Base-by-base conservation (phyloP, 2,888 invertebrate genomes). In the Eilema depressum region DNA sequence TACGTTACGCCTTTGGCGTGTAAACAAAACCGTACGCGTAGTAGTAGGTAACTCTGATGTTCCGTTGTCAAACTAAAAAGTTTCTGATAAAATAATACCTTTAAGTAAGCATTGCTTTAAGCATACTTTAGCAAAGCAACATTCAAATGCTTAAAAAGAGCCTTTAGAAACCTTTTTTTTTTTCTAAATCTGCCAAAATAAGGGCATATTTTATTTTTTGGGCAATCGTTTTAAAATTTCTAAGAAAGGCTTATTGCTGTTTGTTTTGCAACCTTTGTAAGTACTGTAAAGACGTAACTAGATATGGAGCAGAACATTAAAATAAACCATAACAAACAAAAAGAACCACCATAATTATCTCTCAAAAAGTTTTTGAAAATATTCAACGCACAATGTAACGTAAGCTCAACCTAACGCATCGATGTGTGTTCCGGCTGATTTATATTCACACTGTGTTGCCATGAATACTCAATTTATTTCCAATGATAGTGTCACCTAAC, bases 381-480 rank as follows among this genome's bases (percentile, higher is more conserved):
- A n/a, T 25, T 12, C 47, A 64, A 56, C 20, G 11, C 37, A 66
- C n/a, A 20, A 60, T n/a, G 17, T 63, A 73, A 66, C 75, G 70
- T 76, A 78, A 76, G 75, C 76, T 82, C 76, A 73, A 70, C 71
- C 71, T 76, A 76, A 75, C 71, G 57, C 56, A 68, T 53, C 70
- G 60, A 64, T 75, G 68, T 75, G 80, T 79, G 83, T 85, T 84
- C 80, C 83, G 74, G 76, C 85, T 83, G 81, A 92, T 92, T 90
- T 90, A 91, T 88, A 85, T 87, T 85, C 83, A 81, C 86, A 81
- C 80, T 78, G 77, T 79, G 78, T 79, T 81, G 72, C 78, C 75
- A 82, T 87, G 89, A 88, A 88, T 86, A 86, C 86, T 88, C 89
- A 89, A 92, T 93, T 91, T 91, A 90, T 92, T 87, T 83, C 82